A percentile compares a stretch with the other conserved stretches of the same genome.
These are phyloP conservation scores for Eospalax fontanierii DNA, from an alignment of 2,797 vertebrate genomes.

Conservation along the genomic window DNA sequence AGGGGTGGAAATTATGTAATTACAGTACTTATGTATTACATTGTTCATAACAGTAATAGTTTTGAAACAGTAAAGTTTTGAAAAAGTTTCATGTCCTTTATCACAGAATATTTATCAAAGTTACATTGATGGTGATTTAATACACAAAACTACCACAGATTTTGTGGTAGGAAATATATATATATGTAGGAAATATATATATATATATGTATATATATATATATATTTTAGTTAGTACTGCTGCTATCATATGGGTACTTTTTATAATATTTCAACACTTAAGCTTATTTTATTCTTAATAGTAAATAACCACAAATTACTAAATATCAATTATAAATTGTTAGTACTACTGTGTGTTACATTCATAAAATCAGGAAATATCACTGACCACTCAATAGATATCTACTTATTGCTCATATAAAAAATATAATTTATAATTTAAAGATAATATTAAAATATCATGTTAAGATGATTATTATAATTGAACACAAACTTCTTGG, in stretches of 20 bases:
- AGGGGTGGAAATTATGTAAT: too few species aligned
- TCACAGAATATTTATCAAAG: background rate
- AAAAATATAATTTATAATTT: background rate
- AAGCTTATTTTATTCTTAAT: background rate
- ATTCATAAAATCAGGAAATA: background rate
- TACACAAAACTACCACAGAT: background rate
- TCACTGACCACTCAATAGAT: background rate
- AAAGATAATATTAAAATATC: background rate
- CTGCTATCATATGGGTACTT: background rate
- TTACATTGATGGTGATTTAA: background rate
- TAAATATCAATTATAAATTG: background rate
- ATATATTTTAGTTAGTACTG: too few species aligned
- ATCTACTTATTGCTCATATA: background rate
- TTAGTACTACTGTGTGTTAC: background rate
- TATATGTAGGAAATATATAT: too few species aligned
- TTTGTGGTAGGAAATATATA: background rate
- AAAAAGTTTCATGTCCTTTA: background rate
- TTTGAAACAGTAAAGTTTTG: too few species aligned
- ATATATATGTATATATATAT: too few species aligned
- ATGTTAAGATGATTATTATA: background rate
- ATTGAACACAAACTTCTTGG: background rate
- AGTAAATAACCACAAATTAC: background rate
- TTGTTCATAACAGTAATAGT: too few species aligned
- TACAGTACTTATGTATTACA: too few species aligned
- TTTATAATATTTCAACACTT: background rate